Conservation (phyloP, 2,797 vertebrate genomes). For the Spondyliosoma cantharus region DNA sequence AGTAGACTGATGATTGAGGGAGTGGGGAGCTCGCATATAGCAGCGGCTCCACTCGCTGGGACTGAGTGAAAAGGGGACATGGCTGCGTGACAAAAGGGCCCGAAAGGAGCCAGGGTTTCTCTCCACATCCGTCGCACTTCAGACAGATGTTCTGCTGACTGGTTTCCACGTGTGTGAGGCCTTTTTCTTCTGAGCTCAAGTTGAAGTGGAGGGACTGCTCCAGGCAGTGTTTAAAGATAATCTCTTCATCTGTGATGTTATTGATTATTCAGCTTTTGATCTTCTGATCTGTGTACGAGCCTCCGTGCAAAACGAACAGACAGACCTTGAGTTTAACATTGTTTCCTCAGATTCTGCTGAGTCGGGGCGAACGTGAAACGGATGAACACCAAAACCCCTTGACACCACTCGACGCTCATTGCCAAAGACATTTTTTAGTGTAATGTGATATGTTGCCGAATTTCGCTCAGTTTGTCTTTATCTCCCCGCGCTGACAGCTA, state of each 20-base stretch:
- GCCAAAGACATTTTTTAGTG: conserved; percentile 46
- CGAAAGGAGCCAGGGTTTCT: conserved; percentile 15
- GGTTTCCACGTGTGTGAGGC: neutral
- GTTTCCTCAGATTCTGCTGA: conserved; percentile 40
- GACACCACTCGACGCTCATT: conserved; percentile 29
- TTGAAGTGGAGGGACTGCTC: neutral
- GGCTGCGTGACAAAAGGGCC: conserved; percentile 19
- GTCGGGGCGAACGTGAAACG: conserved; percentile 9
- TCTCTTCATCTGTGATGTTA: conserved; percentile 23
- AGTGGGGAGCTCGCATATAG: conserved; percentile 37
- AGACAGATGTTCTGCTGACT: conserved; percentile 41
- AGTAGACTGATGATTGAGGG: conserved; percentile 47
- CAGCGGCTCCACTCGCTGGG: conserved; percentile 41
- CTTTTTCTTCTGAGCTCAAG: neutral
- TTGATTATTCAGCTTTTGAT: conserved; percentile 44
- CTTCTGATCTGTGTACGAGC: conserved; percentile 22
- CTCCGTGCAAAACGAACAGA: conserved; percentile 6
- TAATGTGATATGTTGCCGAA: conserved; percentile 51
- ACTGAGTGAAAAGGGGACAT: conserved; percentile 43
- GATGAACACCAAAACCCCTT: conserved; percentile 26
- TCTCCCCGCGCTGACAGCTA: conserved; percentile 40
- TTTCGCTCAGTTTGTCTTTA: conserved; percentile 47
- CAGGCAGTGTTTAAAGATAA: conserved; percentile 21
- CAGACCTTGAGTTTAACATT: conserved; percentile 42
- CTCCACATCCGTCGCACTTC: conserved; percentile 36